A percentile compares a stretch with the other conserved stretches of the same genome.
phyloP scores from a whole-genome alignment of 2,113 vertebrate genomes.

The Gobius niger region DNA sequence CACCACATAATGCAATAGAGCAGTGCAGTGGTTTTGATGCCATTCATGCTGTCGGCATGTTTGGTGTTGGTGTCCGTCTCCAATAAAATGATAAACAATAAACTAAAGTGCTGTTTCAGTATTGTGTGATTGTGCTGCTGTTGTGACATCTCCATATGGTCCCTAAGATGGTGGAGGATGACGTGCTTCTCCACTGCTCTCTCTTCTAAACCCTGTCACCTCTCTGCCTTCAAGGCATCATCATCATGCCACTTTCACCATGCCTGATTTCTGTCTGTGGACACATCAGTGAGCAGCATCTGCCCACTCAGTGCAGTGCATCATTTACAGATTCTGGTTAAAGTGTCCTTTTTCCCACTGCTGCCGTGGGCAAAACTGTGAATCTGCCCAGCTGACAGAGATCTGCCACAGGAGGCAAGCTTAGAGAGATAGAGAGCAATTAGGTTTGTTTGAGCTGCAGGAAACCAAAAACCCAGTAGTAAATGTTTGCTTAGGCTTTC shows the following conservation, averaged over 20 bases:
- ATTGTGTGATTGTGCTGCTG: slow-evolving; percentile 1
- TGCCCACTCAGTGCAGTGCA: slow-evolving; percentile 15
- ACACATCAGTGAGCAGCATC: neutral
- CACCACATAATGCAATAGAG: too few species aligned
- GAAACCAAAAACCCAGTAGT: neutral
- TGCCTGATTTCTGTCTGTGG: slow-evolving; percentile 21
- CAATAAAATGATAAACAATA: neutral
- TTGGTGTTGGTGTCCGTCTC: too few species aligned
- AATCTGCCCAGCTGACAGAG: slow-evolving; percentile 6
- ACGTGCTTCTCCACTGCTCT: slow-evolving; percentile 9
- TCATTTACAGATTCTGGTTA: slow-evolving; percentile 9
- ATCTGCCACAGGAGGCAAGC: slow-evolving; percentile 4
- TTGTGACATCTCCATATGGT: slow-evolving; percentile 10
- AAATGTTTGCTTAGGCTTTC: too few species aligned
- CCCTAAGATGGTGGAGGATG: slow-evolving; percentile 18
- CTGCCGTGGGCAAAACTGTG: slow-evolving; percentile 7
- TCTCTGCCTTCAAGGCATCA: neutral
- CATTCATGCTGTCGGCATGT: neutral
- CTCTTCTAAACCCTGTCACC: neutral
- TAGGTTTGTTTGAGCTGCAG: slow-evolving; percentile 6
- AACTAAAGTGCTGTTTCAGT: neutral
- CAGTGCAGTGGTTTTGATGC: neutral
- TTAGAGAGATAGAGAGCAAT: slow-evolving; percentile 6
- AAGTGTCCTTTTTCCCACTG: slow-evolving; percentile 17
- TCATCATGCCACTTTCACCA: neutral